Evolutionary conservation across 2,888 invertebrate genomes (phyloP), one percentile per base, ranked within the genome.

Genomic region (Agonopterix subpropinquella): DNA sequence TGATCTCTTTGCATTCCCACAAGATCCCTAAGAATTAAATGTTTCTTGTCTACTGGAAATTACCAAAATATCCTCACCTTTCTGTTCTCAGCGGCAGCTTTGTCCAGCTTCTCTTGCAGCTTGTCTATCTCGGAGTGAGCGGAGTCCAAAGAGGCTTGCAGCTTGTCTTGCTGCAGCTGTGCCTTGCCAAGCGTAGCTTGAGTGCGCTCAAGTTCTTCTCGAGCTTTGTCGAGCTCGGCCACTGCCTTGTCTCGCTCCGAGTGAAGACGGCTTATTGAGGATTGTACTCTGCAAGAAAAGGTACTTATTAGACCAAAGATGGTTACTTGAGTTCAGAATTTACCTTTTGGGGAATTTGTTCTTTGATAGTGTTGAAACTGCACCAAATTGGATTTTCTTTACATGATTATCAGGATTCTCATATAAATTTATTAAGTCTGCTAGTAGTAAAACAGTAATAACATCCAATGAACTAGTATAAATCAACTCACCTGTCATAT

Each of bases 71-170:
- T 46, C 58, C 90, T 89, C 69, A 95, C 95, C 90, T 96, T 93
- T 70, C 96, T 92, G 54, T 94, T 91, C 90, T 97, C 97, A 53
- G 91, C 91, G 57, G 93, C 91, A 44, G 94, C 89, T 80, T 96
- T 96, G 79, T 97, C 97, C 55, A 96, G 83, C 65, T 93, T 94
- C 77, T 97, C 97, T 79, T 96, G 96, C 48, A 96, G 87, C 70
- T 96, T 95, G 77, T 97, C 97, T 47, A 95, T 93, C 74, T 97
- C 97, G 48, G 94, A 95, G 78, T 97, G 97, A 13, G 96, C 95
- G 70, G 96, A 94, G 82, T 97, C 97, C 61, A 97, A 89, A 9
- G 94, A 89, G 57, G 95, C 95, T 81, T 97, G 97, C 48, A 96
- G 88, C 81, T 97, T 97, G 83, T 97, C 97, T 73, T 96, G 96